Percentiles rank a stretch among this genome's conserved stretches.
Conservation (phyloP, 2,888 invertebrate species). For the Lepas anatifera region DNA sequence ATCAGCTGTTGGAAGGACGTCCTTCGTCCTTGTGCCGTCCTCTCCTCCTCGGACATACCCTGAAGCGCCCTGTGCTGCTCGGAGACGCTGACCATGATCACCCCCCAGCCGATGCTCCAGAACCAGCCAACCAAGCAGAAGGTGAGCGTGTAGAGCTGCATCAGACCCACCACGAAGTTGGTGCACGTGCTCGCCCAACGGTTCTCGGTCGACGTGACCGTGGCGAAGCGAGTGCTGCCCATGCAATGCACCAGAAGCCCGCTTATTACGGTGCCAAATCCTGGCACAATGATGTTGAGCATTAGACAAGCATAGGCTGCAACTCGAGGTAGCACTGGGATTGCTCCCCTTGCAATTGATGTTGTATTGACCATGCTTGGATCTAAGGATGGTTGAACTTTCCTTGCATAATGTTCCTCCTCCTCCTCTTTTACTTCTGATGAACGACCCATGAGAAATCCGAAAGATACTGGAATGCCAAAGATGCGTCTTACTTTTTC, state of each 20-base stretch:
- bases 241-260: slow-evolving; percentile 78
- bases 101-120: slow-evolving; percentile 97
- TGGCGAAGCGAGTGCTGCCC: slow-evolving; percentile 75
- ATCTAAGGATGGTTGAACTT: slow-evolving; percentile 17
- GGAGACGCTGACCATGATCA: slow-evolving; percentile 76
- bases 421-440: neutral
- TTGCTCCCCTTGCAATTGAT: slow-evolving; percentile 80
- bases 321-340: slow-evolving; percentile 75
- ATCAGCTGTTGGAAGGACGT: slow-evolving; percentile 2
- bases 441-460: neutral
- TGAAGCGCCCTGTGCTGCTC: slow-evolving; percentile 47
- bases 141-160: slow-evolving; percentile 83
- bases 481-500: neutral
- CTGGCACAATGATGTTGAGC: slow-evolving; percentile 65
- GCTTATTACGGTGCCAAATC: slow-evolving; percentile 72
- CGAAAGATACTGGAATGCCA: neutral
- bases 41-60: neutral
- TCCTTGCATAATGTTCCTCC: neutral
- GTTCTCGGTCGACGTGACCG: slow-evolving; percentile 60
- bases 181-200: slow-evolving; percentile 71
- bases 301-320: slow-evolving; percentile 78
- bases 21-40: neutral
- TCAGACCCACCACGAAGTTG: slow-evolving; percentile 69
- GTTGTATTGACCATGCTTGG: slow-evolving; percentile 26
- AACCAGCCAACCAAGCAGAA: slow-evolving; percentile 95